Conservation (phyloP, 2,797 vertebrate species). For the Sphenodon punctatus region DNA sequence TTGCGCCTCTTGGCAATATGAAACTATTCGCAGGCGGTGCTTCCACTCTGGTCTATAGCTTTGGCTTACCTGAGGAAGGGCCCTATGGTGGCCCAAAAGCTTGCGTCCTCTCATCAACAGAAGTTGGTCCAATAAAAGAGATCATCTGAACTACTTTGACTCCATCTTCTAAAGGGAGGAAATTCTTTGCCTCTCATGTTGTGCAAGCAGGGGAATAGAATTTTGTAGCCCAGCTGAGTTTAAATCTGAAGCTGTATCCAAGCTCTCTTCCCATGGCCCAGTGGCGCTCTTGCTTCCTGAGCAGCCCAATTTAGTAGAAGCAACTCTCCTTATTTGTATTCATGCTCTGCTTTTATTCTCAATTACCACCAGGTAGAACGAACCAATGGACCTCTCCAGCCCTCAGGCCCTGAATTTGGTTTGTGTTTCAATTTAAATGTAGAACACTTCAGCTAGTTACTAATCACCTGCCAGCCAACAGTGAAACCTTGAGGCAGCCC, state of each 20-base stretch:
- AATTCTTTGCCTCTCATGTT: background rate
- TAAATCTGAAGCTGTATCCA: background rate
- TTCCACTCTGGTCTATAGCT: too few species aligned
- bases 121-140: too few species aligned
- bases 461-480: too few species aligned
- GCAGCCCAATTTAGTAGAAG: background rate
- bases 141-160: too few species aligned
- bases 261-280: background rate
- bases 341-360: background rate
- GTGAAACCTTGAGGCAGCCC: too few species aligned
- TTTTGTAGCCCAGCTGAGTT: background rate
- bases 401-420: background rate
- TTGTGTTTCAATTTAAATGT: background rate
- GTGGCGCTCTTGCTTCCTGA: background rate
- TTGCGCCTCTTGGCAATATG: too few species aligned
- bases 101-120: too few species aligned
- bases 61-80: too few species aligned
- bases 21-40: too few species aligned
- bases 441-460: background rate
- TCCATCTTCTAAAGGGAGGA: background rate
- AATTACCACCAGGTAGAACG: too few species aligned
- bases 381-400: background rate
- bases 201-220: background rate
- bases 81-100: too few species aligned
- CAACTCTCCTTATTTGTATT: background rate